These are phyloP conservation scores for Scyliorhinus canicula DNA, from an alignment of 2,797 vertebrate species.

Conservation along the genomic window DNA sequence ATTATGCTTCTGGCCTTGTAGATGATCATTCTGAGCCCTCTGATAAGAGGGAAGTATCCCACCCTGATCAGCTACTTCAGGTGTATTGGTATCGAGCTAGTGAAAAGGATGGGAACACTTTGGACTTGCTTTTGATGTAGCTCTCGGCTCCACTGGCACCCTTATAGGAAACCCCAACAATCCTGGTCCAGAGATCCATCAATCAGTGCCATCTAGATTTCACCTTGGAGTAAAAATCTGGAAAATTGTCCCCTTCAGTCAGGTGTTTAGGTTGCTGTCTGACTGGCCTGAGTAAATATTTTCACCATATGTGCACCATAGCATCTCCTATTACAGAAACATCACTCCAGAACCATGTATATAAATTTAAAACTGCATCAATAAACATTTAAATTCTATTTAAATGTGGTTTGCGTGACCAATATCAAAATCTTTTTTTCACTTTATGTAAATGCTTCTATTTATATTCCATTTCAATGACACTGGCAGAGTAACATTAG, in stretches of 20 bases:
- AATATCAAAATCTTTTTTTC: neutral
- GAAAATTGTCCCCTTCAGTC: neutral
- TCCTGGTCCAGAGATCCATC: neutral
- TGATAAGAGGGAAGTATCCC: neutral
- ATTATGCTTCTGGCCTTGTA: neutral
- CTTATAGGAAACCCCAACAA: neutral
- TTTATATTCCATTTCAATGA: constrained; percentile 17
- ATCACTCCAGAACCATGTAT: neutral
- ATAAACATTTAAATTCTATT: neutral
- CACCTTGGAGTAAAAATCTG: neutral
- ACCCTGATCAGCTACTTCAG: neutral
- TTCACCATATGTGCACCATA: too few relatives aligned
- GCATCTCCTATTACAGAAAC: neutral
- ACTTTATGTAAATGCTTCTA: neutral
- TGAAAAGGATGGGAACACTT: neutral
- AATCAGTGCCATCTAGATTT: neutral
- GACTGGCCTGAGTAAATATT: neutral
- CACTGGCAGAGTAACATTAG: constrained; percentile 1
- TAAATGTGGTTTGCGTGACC: neutral
- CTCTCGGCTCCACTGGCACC: neutral
- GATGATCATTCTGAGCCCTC: neutral
- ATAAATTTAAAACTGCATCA: neutral
- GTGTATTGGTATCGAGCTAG: neutral
- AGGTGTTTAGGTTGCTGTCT: neutral
- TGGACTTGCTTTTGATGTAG: neutral